Conservation (phyloP, 2,113 vertebrate genomes). For the Chinchilla lanigera region DNA sequence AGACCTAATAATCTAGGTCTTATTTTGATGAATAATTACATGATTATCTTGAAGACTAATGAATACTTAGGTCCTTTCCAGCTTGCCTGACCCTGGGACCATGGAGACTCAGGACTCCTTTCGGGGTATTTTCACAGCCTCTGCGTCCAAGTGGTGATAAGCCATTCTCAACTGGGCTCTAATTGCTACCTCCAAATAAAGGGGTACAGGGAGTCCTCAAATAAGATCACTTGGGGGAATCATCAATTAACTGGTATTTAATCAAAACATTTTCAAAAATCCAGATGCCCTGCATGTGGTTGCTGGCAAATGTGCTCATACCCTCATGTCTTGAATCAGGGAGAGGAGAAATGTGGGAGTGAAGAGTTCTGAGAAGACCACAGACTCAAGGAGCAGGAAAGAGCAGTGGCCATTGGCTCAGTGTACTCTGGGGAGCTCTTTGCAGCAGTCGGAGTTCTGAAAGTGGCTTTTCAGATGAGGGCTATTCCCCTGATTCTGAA, state of each 20-base stretch:
- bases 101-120: not conserved
- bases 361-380: not conserved
- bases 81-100: not conserved
- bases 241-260: constrained; percentile 9
- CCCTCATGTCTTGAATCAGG: not conserved
- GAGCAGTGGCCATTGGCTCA: not conserved
- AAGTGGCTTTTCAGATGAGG: not conserved
- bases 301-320: not conserved
- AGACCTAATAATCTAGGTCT: not conserved
- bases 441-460: not conserved
- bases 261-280: not conserved
- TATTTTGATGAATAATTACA: not conserved
- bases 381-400: not conserved
- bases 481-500: not conserved
- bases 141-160: not conserved
- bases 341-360: not conserved
- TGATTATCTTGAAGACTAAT: not conserved
- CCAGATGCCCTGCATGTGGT: not conserved
- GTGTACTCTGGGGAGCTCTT: not conserved
- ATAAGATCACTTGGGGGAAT: not conserved
- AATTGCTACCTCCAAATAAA: not conserved
- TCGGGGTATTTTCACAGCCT: not conserved
- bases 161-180: not conserved
- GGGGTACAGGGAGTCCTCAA: not conserved
- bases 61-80: not conserved